Evolutionary conservation across 1,140 invertebrate species (phyloP), one percentile per base, ranked within the genome.

Genomic region (Drosophila santomea): DNA sequence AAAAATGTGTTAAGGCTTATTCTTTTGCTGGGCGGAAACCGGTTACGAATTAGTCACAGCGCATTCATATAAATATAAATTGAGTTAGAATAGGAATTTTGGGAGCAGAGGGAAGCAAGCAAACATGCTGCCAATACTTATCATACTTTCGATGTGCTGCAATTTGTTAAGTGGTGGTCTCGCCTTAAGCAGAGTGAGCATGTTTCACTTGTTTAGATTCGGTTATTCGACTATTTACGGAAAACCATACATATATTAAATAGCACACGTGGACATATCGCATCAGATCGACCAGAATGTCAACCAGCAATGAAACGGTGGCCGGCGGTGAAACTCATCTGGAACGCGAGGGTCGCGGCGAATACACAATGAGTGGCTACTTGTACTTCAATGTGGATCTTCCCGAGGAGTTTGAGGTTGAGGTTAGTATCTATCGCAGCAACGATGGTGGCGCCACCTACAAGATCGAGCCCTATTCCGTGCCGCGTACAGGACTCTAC

Each of bases 391-490:
- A 36, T 14, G 2, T 36, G 0, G 55, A 58, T 15, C 0, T 71
- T 1, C 43, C 28, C 4, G 2, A 39, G 0, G 52, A 59, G 4
- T 2, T 56, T 4, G 39, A 67, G 39, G 45, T 38, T 1, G 69
- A 67, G 35, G 28, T 58, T 0, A 32, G 55, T 2, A 15, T 15
- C 20, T 74, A 67, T 74, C 69, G 69, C 39, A 77, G 74, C 56
- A 20, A 56, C 11, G 56, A 64, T 8, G 43, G 61, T 8, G 67
- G 58, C 2, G 15, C 28, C 12, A 60, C 61, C 2, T 79, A 72
- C 12, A 67, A 55, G 8, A 15, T 61, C 6, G 45, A 64, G 50
- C 77, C 77, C 0, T 72, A 72, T 17, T 28, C 41, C 8, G 15
- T 62, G 3, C 39, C 32, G 2, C 57, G 28, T 1, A 47, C 51